Evolutionary conservation across 2,113 vertebrate species (phyloP), one percentile per base, ranked within the genome.

Genomic region (Sturnira hondurensis): DNA sequence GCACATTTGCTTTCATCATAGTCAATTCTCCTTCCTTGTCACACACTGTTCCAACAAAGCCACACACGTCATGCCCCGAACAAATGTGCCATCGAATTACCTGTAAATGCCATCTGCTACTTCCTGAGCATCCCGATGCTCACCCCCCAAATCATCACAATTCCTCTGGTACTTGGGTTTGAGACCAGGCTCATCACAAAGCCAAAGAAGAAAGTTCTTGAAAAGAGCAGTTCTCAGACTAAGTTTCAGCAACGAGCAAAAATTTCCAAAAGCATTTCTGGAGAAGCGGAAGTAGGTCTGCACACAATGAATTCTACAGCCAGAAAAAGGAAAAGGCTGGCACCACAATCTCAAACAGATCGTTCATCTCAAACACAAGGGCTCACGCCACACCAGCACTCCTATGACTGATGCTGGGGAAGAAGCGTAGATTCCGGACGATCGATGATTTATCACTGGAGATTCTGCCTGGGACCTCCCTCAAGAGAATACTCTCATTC

Each of bases 361-460:
- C 73, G 65, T 73, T 1, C 5, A 15, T 33, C 15, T 31, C 83
- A 80, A 65, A n/a, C 73, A 74, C 2, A 33, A 58, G 11, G 17
- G 28, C 5, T 73, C 56, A 12, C 22, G 28, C 14, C 26, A 24
- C 10, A 11, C 3, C n/a, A 85, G 12, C 47, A 61, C 31, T 50
- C 61, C 28, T 1, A 26, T 4, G 24, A 26, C 7, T 50, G 78
- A 28, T 47, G 56, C 17, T 33, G n/a, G 31, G 61, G 61, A 26
- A 47, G 15, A 33, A 3, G 5, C 5, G 2, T 12, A 28, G 61
- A 16, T 5, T n/a, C 4, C 2, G 41, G 16, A 31, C 17, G 9
- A 31, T 11, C 28, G 43, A 81, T 50, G 33, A 71, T 20, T 20
- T 38, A 89, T 11, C 7, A 19, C 17, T 19, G 3, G 68, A 45